Evolutionary conservation across 2,113 vertebrate genomes (phyloP).

Genomic region (Tympanuchus pallidicinctus): DNA sequence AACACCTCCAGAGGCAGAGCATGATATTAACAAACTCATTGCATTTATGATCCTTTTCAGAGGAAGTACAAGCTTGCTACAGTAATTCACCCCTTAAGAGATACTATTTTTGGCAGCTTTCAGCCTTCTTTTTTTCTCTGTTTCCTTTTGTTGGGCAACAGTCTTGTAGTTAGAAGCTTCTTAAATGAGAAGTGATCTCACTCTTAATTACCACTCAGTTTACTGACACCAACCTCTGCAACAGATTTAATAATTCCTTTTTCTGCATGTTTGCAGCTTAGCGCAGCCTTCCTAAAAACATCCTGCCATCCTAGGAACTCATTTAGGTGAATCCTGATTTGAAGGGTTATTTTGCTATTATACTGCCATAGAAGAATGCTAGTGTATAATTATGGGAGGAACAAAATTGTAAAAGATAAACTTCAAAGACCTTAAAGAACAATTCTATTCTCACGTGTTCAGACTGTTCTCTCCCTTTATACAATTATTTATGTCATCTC

Average conservation of each 20-base stretch:
- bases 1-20: too few species aligned
- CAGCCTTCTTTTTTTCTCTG: neutral
- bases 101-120: slow-evolving; percentile 2
- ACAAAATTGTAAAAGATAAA: neutral
- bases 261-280: neutral
- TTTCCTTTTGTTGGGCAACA: neutral
- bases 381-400: neutral
- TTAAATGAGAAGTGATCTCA: slow-evolving; percentile 25
- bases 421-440: neutral
- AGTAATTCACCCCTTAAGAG: slow-evolving; percentile 26
- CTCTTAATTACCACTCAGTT: neutral
- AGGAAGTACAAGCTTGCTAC: slow-evolving; percentile 26
- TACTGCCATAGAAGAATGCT: neutral
- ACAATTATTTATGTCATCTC: neutral
- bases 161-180: neutral
- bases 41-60: neutral
- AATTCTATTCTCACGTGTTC: neutral
- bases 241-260: neutral
- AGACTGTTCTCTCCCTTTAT: neutral
- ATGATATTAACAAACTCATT: neutral
- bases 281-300: neutral
- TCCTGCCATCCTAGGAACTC: neutral
- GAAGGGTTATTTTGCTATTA: slow-evolving; percentile 14
- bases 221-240: neutral
- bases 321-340: neutral